Base-by-base conservation (phyloP, 2,797 vertebrate species). In the Percopsis omiscomaycus region DNA sequence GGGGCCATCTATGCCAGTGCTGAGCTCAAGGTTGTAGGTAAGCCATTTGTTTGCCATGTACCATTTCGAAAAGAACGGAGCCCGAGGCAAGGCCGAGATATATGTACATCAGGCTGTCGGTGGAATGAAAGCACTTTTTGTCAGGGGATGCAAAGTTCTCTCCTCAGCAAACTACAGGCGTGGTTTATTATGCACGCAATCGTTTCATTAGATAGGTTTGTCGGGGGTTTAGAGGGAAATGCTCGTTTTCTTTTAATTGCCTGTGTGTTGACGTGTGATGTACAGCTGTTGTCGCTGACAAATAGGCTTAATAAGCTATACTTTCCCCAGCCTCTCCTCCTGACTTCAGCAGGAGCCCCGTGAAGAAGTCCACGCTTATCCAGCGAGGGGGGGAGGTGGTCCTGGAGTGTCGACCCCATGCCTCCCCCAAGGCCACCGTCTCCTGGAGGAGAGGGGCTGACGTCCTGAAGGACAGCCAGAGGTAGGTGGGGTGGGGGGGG, bases 311-410 rank as follows among this genome's bases (percentile, higher is more conserved):
- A 73, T 63, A 29, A 0, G n/a, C 8, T 57, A 5, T 80, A 49
- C 77, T 46, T 73, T 79, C 72, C 64, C 56, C 72, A 96, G 95
- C 92, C 45, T 94, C 92, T 16, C 91, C 94, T 6, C 94, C 95
- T 0, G 92, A 95, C 89, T 97, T 97, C 84, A 92, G 89, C 42
- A 91, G 89, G 67, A 92, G 78, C 5, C 91, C 94, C 0, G 70
- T 96, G 79, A 94, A 93, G 84, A 95, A 92, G 79, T 77, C 64
- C 5, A 94, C 92, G 0, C 70, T 95, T 52, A 88, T 93, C 66
- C 95, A 94, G 50, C 89, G 91, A 27, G 95, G 94, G 16, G 93
- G 93, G 1, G 92, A 96, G 80, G 86, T 91, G 63, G 86, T 89
- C 0, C 89, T 96, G 0, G 88, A 84, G 51, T 96, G 95, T 55